Evolutionary conservation across 2,888 invertebrate species (phyloP).

Genomic region (Cylloceria caligata): DNA sequence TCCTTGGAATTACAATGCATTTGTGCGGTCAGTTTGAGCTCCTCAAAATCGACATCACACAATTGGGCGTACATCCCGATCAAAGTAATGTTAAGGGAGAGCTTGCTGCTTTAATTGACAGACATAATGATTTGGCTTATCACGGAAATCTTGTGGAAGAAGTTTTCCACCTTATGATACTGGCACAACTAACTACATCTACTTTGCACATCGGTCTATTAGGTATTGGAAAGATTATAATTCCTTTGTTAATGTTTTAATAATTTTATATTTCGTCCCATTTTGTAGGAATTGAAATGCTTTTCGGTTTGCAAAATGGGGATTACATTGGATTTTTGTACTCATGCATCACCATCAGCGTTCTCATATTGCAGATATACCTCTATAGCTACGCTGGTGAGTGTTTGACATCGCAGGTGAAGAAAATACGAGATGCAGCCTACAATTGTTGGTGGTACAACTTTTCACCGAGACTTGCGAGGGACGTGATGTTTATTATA

Average conservation of each 20-base stretch:
- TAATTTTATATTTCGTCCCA: not conserved
- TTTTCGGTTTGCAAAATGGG: slow-evolving; percentile 1
- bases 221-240: not conserved
- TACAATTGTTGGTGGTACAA: slow-evolving; percentile 56
- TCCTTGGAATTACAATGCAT: slow-evolving; percentile 61
- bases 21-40: slow-evolving; percentile 62
- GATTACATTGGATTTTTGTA: slow-evolving; percentile 4
- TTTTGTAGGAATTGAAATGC: slow-evolving; percentile 31
- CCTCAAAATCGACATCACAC: slow-evolving; percentile 16
- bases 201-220: not conserved
- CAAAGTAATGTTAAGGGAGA: not conserved
- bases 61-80: not conserved
- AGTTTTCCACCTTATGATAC: slow-evolving; percentile 21
- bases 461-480: slow-evolving; percentile 33
- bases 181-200: not conserved
- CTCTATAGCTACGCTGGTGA: slow-evolving; percentile 61
- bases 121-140: slow-evolving; percentile 15
- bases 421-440: slow-evolving; percentile 34
- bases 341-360: not conserved
- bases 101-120: not conserved
- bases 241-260: not conserved
- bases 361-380: slow-evolving; percentile 55
- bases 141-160: slow-evolving; percentile 7
- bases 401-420: slow-evolving; percentile 24
- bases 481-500: slow-evolving; percentile 58